Conservation (phyloP, 1,140 invertebrate species). For the Portunus trituberculatus region DNA sequence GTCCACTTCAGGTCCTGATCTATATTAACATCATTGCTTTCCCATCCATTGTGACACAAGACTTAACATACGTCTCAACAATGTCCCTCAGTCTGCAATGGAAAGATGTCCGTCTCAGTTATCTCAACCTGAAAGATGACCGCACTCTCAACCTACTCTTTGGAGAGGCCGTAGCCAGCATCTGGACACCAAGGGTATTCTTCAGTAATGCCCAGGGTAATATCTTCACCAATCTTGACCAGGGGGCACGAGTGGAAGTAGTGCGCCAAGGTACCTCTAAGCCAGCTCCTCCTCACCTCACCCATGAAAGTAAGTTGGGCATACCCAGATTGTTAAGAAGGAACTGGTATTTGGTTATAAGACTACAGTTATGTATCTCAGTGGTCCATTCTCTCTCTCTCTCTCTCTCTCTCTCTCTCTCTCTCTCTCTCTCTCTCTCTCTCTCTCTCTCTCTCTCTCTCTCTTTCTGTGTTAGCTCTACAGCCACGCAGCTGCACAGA, state of each 20-base stretch:
- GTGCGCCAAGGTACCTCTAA: conserved; percentile 29
- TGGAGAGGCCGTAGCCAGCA: neutral
- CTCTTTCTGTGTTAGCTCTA: no score
- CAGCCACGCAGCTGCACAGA: neutral
- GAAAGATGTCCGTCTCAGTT: conserved; percentile 66
- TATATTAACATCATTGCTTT: conserved; percentile 64
- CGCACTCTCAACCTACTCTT: conserved; percentile 68
- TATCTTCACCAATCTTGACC: conserved; percentile 69
- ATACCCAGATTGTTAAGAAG: no score
- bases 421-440: no score
- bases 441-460: no score
- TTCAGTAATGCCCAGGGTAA: conserved; percentile 71
- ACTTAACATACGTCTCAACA: conserved; percentile 49
- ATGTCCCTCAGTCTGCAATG: conserved; percentile 62
- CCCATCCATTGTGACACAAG: conserved; percentile 71
- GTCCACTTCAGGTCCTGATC: conserved; percentile 49
- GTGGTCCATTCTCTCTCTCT: no score
- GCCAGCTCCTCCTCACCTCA: conserved; percentile 45
- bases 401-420: no score
- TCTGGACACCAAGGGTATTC: conserved; percentile 74
- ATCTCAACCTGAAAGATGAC: conserved; percentile 71
- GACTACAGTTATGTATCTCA: no score
- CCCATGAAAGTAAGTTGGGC: conserved; percentile 59
- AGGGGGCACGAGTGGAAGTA: conserved; percentile 64
- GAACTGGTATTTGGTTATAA: no score